Base-by-base conservation (phyloP, 2,888 invertebrate species). In the Perizoma flavofasciatum region DNA sequence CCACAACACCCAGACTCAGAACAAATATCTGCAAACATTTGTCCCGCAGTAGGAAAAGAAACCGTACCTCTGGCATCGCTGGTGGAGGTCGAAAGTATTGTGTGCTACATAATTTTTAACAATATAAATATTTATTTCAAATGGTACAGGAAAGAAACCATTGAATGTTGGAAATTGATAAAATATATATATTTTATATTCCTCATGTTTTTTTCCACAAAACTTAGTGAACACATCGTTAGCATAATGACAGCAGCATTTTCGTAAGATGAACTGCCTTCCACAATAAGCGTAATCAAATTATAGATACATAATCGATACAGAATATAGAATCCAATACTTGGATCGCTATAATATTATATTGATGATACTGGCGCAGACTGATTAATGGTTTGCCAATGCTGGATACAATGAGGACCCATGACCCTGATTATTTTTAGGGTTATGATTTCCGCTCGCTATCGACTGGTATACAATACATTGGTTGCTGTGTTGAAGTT, bases 291-390 rank as follows among this genome's bases (percentile, higher is more conserved):
- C 81, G 77, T 89, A 89, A 90, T 88, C 88, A 89, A 89, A 88
- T 91, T 85, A 89, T 81, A 81, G 79, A 85, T 87, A 86, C 82
- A 85, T 86, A 88, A 88, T 88, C 88, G 83, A 86, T 89, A 88
- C 79, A 81, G 79, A 80, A 82, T 85, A 87, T 88, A 82, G 84
- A 88, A 86, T 89, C 87, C 82, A 86, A 89, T 88, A 85, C 86
- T 88, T 84, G 88, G 89, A 86, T 89, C 85, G 85, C 81, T 80
- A 84, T 88, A 89, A 89, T 89, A 86, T 78, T 90, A 87, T 91
- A 92, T 91, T 91, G 91, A 90, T 91, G 91, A 86, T 89, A 86
- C 86, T 78, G 74, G 86, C 81, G 83, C 85, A 91, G 91, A 90
- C 92, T 91, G 91, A 92, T 92, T 91, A 92, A 92, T 92, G 91